Percentiles rank a stretch among this genome's conserved stretches.
Conservation (phyloP, 2,888 invertebrate genomes). For the Taenaris catops region DNA sequence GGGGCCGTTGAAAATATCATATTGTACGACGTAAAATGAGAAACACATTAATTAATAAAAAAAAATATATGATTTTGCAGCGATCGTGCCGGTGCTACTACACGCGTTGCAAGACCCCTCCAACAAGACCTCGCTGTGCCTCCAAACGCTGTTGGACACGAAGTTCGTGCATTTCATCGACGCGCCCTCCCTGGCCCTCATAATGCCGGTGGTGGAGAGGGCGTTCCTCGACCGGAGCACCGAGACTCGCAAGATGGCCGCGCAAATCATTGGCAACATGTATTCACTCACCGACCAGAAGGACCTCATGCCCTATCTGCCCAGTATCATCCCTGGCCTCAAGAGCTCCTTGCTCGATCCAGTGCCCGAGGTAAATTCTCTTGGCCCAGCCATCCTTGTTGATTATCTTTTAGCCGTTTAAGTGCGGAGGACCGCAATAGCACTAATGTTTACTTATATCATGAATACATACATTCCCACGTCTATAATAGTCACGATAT, state of each 20-base stretch:
- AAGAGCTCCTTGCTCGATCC: slow-evolving; percentile 98
- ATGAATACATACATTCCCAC: too few species aligned
- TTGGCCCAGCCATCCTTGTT: too few species aligned
- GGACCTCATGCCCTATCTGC: slow-evolving; percentile 97
- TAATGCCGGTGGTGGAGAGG: slow-evolving; percentile 99
- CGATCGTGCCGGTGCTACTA: slow-evolving; percentile 91
- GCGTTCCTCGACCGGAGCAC: slow-evolving; percentile 99
- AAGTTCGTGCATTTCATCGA: slow-evolving; percentile 99
- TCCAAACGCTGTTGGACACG: slow-evolving; percentile 96
- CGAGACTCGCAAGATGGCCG: slow-evolving; percentile 99
- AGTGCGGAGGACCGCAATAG: too few species aligned
- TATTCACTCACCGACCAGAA: slow-evolving; percentile 99
- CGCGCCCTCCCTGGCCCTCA: slow-evolving; percentile 97
- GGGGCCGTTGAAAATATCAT: too few species aligned
- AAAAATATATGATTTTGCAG: too few species aligned
- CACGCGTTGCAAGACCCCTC: slow-evolving; percentile 98
- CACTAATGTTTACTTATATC: too few species aligned
- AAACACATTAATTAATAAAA: too few species aligned
- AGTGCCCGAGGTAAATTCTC: slow-evolving; percentile 89
- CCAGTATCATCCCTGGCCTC: slow-evolving; percentile 97
- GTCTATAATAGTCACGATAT: too few species aligned
- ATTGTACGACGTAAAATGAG: too few species aligned
- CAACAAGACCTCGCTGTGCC: slow-evolving; percentile 93
- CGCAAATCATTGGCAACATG: slow-evolving; percentile 99
- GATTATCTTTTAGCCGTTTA: too few species aligned